These are phyloP conservation scores for Brachyalestes nurse DNA, from an alignment of 2,797 vertebrate species.

Conservation along the genomic window DNA sequence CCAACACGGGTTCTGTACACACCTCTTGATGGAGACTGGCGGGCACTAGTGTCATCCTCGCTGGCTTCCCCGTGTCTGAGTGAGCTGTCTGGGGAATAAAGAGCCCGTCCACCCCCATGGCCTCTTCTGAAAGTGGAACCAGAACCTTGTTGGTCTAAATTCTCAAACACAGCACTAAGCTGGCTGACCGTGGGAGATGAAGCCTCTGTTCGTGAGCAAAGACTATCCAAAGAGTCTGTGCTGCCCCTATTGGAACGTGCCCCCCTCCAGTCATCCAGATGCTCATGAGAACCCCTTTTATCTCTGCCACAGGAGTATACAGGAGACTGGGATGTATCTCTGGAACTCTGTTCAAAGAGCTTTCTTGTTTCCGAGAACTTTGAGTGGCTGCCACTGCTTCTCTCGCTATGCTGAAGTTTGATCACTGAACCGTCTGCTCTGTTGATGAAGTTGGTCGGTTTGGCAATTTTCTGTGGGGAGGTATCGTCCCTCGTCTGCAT, in stretches of 20 bases:
- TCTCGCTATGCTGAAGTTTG: conserved; percentile 86
- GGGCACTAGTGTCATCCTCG: conserved; percentile 76
- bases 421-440: conserved; percentile 87
- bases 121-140: conserved; percentile 72
- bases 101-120: conserved; percentile 71
- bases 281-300: conserved; percentile 83
- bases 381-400: conserved; percentile 78
- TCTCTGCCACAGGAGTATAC: conserved; percentile 90
- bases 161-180: conserved; percentile 96
- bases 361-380: conserved; percentile 96
- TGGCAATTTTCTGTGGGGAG: conserved; percentile 86
- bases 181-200: conserved; percentile 96
- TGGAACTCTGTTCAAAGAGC: conserved; percentile 91
- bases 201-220: conserved; percentile 93
- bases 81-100: conserved; percentile 83
- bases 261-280: conserved; percentile 89
- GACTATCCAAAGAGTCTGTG: conserved; percentile 93
- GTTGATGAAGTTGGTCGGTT: conserved; percentile 91
- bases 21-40: conserved; percentile 75
- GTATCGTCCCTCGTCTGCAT: conserved; percentile 75
- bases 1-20: conserved; percentile 65
- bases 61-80: conserved; percentile 76
- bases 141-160: conserved; percentile 75
- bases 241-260: conserved; percentile 92
- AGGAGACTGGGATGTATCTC: conserved; percentile 84